Conservation (phyloP, 2,888 invertebrate species). For the Cephalotes varians region DNA sequence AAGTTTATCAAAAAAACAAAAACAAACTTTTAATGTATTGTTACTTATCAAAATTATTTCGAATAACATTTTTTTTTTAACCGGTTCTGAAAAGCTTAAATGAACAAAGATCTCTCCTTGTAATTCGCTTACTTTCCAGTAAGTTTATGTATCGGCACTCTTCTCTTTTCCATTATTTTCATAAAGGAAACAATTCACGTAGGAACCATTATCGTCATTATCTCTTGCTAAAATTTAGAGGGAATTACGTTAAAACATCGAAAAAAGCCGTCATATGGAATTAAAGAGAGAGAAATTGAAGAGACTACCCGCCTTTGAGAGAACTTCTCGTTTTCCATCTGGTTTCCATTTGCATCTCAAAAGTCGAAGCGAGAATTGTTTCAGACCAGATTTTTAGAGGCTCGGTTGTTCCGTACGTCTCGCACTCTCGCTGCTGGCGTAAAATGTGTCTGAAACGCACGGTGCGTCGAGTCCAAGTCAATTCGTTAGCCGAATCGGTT, state of each 20-base stretch:
- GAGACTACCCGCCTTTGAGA: background rate
- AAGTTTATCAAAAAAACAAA: no score
- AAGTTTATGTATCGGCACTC: background rate
- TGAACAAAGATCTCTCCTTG: background rate
- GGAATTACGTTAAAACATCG: background rate
- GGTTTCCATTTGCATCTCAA: conserved; percentile 28
- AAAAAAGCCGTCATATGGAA: background rate
- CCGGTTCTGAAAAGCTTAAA: no score
- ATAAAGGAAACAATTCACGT: background rate
- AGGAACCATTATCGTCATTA: background rate
- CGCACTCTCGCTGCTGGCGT: background rate
- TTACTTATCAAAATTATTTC: no score
- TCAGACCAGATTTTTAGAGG: background rate
- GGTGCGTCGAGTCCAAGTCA: background rate
- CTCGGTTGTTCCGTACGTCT: background rate
- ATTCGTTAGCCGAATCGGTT: conserved; percentile 19
- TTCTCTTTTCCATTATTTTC: background rate
- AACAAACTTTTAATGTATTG: no score
- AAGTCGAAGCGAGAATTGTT: conserved; percentile 13
- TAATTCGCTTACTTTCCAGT: background rate
- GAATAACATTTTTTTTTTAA: no score
- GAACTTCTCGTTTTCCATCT: background rate
- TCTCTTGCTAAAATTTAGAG: background rate
- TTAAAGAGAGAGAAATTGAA: conserved; percentile 36
- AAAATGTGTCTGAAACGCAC: background rate